A percentile compares a stretch with the other conserved stretches of the same genome.
These are phyloP conservation scores for Prinia subflava DNA, from an alignment of 2,113 vertebrate species.

Conservation along the genomic window DNA sequence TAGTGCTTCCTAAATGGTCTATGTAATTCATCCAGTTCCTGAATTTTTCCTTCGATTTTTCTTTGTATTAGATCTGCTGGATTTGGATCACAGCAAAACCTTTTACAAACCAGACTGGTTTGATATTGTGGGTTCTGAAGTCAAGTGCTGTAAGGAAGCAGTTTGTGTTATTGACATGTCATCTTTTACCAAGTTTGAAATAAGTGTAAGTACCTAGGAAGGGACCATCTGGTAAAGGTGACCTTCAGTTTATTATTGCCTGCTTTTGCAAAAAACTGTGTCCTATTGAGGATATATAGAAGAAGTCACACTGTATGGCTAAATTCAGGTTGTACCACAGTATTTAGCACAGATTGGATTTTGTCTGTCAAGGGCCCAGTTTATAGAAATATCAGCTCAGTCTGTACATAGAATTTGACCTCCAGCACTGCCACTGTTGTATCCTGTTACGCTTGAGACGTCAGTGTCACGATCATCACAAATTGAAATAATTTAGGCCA, in stretches of 20 bases:
- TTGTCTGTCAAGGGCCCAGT: background rate
- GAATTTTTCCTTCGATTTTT: background rate
- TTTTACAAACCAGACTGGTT: slow-evolving; percentile 99
- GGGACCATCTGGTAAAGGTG: background rate
- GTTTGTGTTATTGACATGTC: slow-evolving; percentile 99
- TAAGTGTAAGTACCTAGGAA: slow-evolving; percentile 83
- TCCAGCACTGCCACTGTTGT: background rate
- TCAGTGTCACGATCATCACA: background rate
- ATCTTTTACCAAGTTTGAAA: slow-evolving; percentile 98
- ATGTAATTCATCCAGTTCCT: background rate
- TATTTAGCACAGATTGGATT: background rate
- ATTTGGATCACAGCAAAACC: slow-evolving; percentile 95
- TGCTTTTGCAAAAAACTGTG: background rate
- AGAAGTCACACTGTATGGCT: background rate
- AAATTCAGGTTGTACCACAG: background rate
- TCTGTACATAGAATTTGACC: background rate
- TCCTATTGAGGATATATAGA: background rate
- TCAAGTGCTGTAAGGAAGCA: slow-evolving; percentile 97
- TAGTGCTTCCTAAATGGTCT: rapidly evolving
- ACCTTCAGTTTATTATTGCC: background rate
- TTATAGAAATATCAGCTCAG: background rate
- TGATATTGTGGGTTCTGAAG: slow-evolving; percentile 94
- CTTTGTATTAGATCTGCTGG: slow-evolving; percentile 81
- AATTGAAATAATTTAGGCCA: background rate
- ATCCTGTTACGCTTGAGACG: rapidly evolving